These are phyloP conservation scores for Nasua narica DNA, from an alignment of 2,797 vertebrate genomes.

Conservation along the genomic window DNA sequence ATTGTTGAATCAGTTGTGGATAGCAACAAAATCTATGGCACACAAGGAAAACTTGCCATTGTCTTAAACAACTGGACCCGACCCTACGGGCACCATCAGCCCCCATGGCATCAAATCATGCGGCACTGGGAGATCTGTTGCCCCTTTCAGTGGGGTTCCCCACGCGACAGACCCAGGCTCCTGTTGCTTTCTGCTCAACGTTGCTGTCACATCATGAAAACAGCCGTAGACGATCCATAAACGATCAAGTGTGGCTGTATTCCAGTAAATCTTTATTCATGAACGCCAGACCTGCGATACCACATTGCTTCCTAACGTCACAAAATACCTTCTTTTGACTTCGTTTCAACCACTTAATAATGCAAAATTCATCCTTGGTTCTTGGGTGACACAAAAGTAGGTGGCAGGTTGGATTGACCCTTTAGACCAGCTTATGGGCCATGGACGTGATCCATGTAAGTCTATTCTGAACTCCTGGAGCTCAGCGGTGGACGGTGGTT, in stretches of 20 bases:
- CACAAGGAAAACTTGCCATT: background rate
- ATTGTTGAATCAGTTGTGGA: background rate
- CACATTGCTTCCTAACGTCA: background rate
- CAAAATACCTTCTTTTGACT: background rate
- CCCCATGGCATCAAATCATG: background rate
- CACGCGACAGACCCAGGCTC: no score
- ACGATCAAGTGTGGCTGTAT: accelerated
- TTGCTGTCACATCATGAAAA: accelerated
- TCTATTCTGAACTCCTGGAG: background rate
- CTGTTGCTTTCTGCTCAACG: accelerated
- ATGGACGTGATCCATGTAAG: accelerated
- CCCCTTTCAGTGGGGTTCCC: background rate
- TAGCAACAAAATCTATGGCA: background rate
- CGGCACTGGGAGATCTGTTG: background rate
- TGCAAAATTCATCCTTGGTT: background rate
- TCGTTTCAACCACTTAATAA: background rate
- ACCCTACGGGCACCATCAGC: background rate
- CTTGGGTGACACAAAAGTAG: background rate
- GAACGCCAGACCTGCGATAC: background rate
- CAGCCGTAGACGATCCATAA: no score
- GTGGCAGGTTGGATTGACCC: background rate
- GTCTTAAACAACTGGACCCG: background rate
- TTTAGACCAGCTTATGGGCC: background rate
- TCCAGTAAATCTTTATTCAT: background rate
- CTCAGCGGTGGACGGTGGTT: background rate